Base-by-base conservation (phyloP, 2,888 invertebrate genomes). In the Hyposoter dolosus region DNA sequence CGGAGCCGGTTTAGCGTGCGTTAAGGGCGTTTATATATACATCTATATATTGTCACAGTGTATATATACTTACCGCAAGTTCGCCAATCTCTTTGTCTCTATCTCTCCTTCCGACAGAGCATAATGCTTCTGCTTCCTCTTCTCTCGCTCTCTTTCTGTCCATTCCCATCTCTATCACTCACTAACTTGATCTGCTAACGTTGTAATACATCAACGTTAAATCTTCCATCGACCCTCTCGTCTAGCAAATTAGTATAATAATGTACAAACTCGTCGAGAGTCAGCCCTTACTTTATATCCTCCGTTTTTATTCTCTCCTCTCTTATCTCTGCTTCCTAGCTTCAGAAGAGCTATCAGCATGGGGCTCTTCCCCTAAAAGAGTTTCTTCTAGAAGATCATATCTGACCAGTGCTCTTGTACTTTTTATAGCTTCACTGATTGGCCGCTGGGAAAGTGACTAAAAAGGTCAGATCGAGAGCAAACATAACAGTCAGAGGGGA, bases 31-130 rank as follows among this genome's bases (percentile, higher is more conserved):
- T 32, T 71, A 50, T 72, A 63, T 47, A 47, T 69, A 63, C 9
- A 63, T 50, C 9, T 50, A 28, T 66, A 74, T 75, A 66, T 78
- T 74, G 74, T 63, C 71, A 60, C 56, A 53, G 50, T 81, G 82
- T 72, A 83, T 85, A 85, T 71, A 83, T 66, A 82, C 86, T 86
- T 79, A 86, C 84, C 86, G 75, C 86, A 86, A 86, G 40, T 83
- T 86, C 74, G 81, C 81, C 86, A 78, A 86, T 82, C 83, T 86
- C 79, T 86, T 83, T 65, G 77, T 83, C 80, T 83, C 77, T 77
- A 74, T 78, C 86, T 74, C 83, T 77, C 63, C 56, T 77, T 32
- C 83, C 72, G 76, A 68, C 79, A 45, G 56, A 74, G 7, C 53
- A 56, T 35, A 28, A 28, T 23, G 60, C 60, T 60, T 28, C 28